These are phyloP conservation scores for Cydia strobilella DNA, from an alignment of 1,140 invertebrate genomes.

Conservation along the genomic window DNA sequence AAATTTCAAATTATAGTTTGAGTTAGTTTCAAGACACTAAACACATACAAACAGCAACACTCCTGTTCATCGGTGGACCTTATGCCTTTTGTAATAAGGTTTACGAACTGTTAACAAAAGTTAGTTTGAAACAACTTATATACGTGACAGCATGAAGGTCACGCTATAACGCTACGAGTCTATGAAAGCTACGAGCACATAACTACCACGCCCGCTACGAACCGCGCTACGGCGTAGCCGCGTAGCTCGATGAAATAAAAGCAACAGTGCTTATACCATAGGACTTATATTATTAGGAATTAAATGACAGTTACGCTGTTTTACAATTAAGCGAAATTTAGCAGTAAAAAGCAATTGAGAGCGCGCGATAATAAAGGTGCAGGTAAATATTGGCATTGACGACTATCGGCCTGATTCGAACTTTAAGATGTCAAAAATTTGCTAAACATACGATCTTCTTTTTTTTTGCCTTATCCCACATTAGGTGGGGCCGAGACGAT, in stretches of 20 bases:
- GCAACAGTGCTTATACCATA: background rate
- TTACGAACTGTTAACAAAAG: too few relatives aligned
- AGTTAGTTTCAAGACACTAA: too few relatives aligned
- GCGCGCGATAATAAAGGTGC: background rate
- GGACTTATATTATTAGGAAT: background rate
- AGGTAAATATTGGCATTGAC: background rate
- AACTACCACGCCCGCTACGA: background rate
- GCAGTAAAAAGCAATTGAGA: background rate
- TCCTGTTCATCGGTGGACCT: too few relatives aligned
- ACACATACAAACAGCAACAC: too few relatives aligned
- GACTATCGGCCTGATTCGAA: background rate
- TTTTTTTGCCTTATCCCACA: too few relatives aligned
- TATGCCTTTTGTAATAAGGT: too few relatives aligned
- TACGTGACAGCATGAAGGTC: too few relatives aligned
- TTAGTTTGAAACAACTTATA: too few relatives aligned
- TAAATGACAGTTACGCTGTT: background rate
- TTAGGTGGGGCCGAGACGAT: too few relatives aligned
- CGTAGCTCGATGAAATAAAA: background rate
- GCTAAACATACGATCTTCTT: too few relatives aligned
- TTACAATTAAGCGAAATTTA: background rate
- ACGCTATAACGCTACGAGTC: background rate
- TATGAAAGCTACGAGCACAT: background rate
- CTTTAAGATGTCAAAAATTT: too few relatives aligned
- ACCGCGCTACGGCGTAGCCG: background rate
- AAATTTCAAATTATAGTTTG: too few relatives aligned